Conservation (phyloP, 2,113 vertebrate genomes). For the Genyomyrus donnyi region DNA sequence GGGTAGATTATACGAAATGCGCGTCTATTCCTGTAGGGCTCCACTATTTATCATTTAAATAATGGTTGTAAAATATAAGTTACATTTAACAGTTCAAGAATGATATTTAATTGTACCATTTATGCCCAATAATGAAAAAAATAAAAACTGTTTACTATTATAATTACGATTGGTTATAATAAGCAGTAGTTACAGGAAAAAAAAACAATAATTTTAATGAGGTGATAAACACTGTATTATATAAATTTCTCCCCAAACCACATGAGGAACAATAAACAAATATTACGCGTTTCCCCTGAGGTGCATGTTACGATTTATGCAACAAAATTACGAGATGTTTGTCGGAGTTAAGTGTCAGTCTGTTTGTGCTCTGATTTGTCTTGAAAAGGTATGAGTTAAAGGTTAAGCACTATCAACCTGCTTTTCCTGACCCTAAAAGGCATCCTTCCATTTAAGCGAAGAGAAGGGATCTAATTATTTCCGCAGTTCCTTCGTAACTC, state of each 20-base stretch:
- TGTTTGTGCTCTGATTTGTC: neutral
- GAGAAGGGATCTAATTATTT: neutral
- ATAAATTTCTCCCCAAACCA: neutral
- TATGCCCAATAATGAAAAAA: neutral
- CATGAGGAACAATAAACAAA: neutral
- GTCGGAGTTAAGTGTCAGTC: neutral
- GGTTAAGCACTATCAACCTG: neutral
- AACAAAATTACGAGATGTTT: neutral
- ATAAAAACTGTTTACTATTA: neutral
- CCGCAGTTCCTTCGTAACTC: neutral
- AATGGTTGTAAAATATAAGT: neutral
- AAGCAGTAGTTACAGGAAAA: neutral
- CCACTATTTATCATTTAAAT: neutral
- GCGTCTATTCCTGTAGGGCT: neutral
- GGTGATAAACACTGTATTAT: neutral
- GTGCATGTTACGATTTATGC: neutral
- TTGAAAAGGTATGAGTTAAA: neutral
- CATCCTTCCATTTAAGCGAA: neutral
- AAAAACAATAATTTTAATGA: neutral
- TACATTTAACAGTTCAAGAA: neutral
- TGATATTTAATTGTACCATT: neutral
- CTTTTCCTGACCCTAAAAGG: neutral
- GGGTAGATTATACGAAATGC: neutral
- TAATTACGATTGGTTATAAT: neutral
- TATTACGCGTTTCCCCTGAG: neutral